phyloP scores from a whole-genome alignment of 1,140 invertebrate species.

The Penaeus indicus region DNA sequence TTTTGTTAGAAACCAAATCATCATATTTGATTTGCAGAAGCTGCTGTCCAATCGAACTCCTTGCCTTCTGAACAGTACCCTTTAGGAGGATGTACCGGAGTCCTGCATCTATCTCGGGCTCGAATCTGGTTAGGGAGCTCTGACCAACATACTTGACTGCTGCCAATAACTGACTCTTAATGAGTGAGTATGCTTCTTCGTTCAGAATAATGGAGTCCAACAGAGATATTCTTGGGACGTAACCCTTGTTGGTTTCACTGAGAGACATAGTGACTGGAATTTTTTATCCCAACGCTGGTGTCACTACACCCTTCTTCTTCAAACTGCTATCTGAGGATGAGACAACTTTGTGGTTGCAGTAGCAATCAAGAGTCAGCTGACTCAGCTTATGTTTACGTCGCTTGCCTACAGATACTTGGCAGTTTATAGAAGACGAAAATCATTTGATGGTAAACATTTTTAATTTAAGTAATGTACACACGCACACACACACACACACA shows the following conservation, averaged over 20 bases:
- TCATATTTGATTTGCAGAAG: conserved; percentile 63
- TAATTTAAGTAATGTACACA: too few relatives aligned
- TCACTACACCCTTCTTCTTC: background rate
- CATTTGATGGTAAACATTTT: too few relatives aligned
- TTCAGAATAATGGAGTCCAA: conserved; percentile 59
- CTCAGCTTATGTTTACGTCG: too few relatives aligned
- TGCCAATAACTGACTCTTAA: conserved; percentile 58
- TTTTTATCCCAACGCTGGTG: background rate
- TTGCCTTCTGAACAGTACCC: conserved; percentile 47
- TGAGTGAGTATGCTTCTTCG: conserved; percentile 51
- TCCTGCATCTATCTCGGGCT: conserved; percentile 63
- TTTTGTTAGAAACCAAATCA: conserved; percentile 27
- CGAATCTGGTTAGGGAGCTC: conserved; percentile 51
- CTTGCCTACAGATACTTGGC: too few relatives aligned
- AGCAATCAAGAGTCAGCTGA: too few relatives aligned
- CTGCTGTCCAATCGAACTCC: conserved; percentile 63
- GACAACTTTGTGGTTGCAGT: background rate
- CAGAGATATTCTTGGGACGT: conserved; percentile 59
- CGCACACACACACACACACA: too few relatives aligned
- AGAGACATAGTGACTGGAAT: conserved; percentile 3
- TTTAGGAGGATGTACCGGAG: conserved; percentile 49
- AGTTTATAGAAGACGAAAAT: too few relatives aligned
- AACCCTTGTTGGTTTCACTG: background rate
- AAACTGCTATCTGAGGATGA: background rate
- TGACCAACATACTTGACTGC: conserved; percentile 51